phyloP scores from a whole-genome alignment of 1,140 invertebrate genomes.

The Adoxophyes honmai region DNA sequence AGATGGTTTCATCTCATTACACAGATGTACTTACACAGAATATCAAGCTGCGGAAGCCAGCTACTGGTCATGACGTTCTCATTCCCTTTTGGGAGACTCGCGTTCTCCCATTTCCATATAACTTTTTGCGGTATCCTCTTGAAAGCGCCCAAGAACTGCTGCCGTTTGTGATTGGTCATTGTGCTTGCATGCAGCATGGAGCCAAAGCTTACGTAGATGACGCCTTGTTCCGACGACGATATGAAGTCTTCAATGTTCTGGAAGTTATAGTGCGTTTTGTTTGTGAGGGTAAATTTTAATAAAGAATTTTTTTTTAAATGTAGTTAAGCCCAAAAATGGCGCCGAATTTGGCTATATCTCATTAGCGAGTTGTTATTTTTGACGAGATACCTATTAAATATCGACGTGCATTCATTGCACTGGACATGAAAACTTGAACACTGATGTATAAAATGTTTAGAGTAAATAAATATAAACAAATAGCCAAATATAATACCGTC shows the following conservation, averaged over 20 bases:
- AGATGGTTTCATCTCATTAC: too few relatives aligned
- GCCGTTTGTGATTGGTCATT: conserved; percentile 65
- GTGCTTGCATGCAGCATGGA: conserved; percentile 62
- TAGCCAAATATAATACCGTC: too few relatives aligned
- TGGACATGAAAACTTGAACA: too few relatives aligned
- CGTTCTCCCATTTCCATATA: conserved; percentile 81
- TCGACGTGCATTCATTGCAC: too few relatives aligned
- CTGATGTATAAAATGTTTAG: too few relatives aligned
- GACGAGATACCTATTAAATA: too few relatives aligned
- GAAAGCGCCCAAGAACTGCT: conserved; percentile 75
- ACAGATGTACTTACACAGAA: conserved; percentile 67
- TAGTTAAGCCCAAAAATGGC: too few relatives aligned
- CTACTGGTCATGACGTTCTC: conserved; percentile 79
- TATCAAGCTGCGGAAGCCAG: conserved; percentile 82
- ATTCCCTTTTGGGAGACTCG: conserved; percentile 55
- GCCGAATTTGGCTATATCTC: too few relatives aligned
- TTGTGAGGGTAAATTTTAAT: background rate
- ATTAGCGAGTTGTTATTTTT: too few relatives aligned
- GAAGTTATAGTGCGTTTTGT: background rate
- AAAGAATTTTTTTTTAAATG: too few relatives aligned
- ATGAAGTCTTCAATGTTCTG: conserved; percentile 79
- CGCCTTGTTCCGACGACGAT: conserved; percentile 75
- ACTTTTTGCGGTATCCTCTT: conserved; percentile 77
- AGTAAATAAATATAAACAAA: too few relatives aligned
- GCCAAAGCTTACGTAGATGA: conserved; percentile 81